Conservation (phyloP, 2,113 vertebrate species). For the Vireo altiloquus region DNA sequence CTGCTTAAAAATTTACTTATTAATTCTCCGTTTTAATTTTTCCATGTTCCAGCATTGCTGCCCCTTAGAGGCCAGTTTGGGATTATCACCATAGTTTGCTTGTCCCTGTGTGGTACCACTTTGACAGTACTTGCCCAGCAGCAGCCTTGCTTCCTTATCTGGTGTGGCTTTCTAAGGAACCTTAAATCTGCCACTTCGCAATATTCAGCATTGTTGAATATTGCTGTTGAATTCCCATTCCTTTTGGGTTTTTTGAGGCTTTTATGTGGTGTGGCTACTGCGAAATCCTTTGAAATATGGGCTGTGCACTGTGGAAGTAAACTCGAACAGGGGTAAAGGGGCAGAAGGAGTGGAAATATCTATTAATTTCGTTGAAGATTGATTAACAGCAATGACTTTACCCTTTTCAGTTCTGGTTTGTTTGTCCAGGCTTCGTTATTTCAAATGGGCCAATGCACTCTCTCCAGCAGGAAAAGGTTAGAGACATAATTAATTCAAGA, state of each 20-base stretch:
- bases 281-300: background rate
- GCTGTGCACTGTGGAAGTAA: background rate
- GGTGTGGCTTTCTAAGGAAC: background rate
- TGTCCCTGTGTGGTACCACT: background rate
- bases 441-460: background rate
- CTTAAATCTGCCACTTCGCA: background rate
- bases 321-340: background rate
- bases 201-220: background rate
- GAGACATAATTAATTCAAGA: conserved; percentile 32
- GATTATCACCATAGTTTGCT: background rate
- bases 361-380: background rate
- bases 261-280: background rate
- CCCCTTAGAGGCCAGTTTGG: background rate
- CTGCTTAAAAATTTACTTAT: background rate
- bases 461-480: conserved; percentile 33
- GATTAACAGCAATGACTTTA: background rate
- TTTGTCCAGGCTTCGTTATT: conserved; percentile 22
- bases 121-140: background rate
- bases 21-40: too few species aligned
- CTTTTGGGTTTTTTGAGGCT: background rate
- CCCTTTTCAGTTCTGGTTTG: conserved; percentile 22
- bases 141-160: background rate
- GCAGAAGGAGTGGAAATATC: background rate
- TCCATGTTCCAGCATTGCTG: background rate
- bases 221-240: background rate